Base-by-base conservation (phyloP, 2,888 invertebrate species). In the Candidula unifasciata region DNA sequence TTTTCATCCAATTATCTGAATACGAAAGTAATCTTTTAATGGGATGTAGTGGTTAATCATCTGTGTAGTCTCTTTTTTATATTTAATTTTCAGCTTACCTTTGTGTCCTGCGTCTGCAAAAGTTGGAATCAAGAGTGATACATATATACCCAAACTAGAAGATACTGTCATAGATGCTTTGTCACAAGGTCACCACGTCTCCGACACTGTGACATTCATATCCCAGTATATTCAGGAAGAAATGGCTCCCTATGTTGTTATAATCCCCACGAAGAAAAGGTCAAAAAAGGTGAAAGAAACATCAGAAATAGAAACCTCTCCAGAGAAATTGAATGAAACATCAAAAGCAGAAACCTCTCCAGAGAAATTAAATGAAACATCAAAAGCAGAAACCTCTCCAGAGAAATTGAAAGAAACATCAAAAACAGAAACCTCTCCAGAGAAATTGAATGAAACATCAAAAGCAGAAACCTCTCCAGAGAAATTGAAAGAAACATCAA, bases 191-290 rank as follows among this genome's bases (percentile, higher is more conserved):
- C 24, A 60, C 27, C 60, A 37, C 52, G 27, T 79, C 3, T 57
- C 73, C n/a, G 79, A 73, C 1, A 8, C 79, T 13, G 73, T 83
- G 0, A 21, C 68, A 21, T n/a, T 83, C 13, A 60, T 83, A 33
- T 37, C 79, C 6, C 18, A 71, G 30, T 68, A 80, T 64, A 80
- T 74, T 68, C 33, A 64, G 54, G 66, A 73, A 13, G 84, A 84
- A 2, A 84, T 84, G 80, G 84, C 84, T 52, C 84, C 84, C 30
- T 84, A 57, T 84, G 84, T 80, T 52, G 80, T 84, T n/a, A 57
- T 74, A 27, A 73, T 84, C 24, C 79, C 83, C n/a, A n/a, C 64
- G 73, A 84, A 73, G 52, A 84, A 84, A 82, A 82, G 76, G 68
- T 13, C 1, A 71, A 77, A 30, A 79, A 73, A 10, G 64, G 60